Evolutionary conservation across 2,888 invertebrate species (phyloP).

Genomic region (Hesperia comma): DNA sequence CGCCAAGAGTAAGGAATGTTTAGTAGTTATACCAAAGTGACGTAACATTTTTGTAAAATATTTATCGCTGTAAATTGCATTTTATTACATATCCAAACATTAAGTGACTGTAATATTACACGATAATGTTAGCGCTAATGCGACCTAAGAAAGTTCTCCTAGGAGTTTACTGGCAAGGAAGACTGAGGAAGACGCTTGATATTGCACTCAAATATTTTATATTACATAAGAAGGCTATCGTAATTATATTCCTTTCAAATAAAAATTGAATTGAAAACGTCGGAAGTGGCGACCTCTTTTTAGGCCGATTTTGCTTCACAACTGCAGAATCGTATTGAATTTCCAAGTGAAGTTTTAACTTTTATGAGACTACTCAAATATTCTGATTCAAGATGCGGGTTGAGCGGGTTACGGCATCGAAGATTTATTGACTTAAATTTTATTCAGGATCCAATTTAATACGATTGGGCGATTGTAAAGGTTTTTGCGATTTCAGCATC

Average conservation of each 20-base stretch:
- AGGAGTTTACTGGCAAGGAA: constrained; percentile 59
- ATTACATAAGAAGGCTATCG: constrained; percentile 10
- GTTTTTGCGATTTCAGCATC: constrained; percentile 38
- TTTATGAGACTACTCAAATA: constrained; percentile 32
- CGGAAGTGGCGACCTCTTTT: neutral
- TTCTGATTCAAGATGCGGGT: constrained; percentile 30
- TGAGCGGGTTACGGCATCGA: constrained; percentile 20
- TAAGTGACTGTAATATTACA: constrained; percentile 46
- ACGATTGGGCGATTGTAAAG: constrained; percentile 30
- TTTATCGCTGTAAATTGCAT: neutral
- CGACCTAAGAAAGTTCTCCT: constrained; percentile 52
- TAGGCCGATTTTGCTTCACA: constrained; percentile 15
- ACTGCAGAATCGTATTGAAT: constrained; percentile 30
- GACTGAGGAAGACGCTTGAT: constrained; percentile 77
- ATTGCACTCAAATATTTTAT: constrained; percentile 50
- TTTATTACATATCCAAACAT: constrained; percentile 7
- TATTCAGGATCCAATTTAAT: constrained; percentile 33
- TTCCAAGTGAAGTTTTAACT: constrained; percentile 29
- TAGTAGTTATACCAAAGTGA: no score
- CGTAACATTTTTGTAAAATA: no score
- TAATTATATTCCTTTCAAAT: neutral
- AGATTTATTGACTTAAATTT: constrained; percentile 29
- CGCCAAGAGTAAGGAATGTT: no score
- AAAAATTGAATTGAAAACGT: neutral
- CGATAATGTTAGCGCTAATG: constrained; percentile 51